A percentile compares a stretch with the other conserved stretches of the same genome.
Evolutionary conservation across 1,140 invertebrate species (phyloP).

Genomic region (Cotesia glomerata): DNA sequence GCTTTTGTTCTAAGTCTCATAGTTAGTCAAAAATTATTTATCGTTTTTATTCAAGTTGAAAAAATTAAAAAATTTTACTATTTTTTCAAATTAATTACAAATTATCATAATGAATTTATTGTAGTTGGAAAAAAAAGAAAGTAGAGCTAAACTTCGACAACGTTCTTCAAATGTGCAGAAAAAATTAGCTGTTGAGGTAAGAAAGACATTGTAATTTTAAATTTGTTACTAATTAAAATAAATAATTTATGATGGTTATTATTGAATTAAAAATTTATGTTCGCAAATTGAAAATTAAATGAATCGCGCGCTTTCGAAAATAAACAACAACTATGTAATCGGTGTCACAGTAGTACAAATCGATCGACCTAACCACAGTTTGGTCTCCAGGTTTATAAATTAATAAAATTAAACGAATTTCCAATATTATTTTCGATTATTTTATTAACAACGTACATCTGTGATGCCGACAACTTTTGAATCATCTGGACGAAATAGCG

Average conservation of each 20-base stretch:
- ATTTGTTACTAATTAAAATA: neutral
- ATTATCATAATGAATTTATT: neutral
- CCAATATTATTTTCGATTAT: neutral
- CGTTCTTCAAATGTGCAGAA: neutral
- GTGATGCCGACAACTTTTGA: conserved; percentile 44
- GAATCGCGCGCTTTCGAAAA: conserved; percentile 23
- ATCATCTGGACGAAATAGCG: conserved; percentile 35
- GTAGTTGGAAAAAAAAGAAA: conserved; percentile 13
- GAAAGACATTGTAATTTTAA: neutral
- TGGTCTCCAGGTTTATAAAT: neutral
- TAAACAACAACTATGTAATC: neutral
- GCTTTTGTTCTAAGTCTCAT: too few relatives aligned
- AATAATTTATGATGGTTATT: too few relatives aligned
- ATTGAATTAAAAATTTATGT: neutral
- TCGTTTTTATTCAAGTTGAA: too few relatives aligned
- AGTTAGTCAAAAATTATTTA: too few relatives aligned
- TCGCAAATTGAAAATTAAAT: conserved; percentile 5
- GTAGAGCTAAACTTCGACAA: conserved; percentile 1
- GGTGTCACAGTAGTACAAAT: conserved; percentile 1
- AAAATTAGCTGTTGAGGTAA: neutral
- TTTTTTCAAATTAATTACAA: neutral
- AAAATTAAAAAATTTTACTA: too few relatives aligned
- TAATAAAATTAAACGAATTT: neutral
- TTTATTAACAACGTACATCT: neutral
- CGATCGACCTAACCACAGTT: conserved; percentile 1